Percentiles rank a stretch among this genome's conserved stretches.
phyloP scores from a whole-genome alignment of 2,113 vertebrate genomes.

The Varanus salvator region DNA sequence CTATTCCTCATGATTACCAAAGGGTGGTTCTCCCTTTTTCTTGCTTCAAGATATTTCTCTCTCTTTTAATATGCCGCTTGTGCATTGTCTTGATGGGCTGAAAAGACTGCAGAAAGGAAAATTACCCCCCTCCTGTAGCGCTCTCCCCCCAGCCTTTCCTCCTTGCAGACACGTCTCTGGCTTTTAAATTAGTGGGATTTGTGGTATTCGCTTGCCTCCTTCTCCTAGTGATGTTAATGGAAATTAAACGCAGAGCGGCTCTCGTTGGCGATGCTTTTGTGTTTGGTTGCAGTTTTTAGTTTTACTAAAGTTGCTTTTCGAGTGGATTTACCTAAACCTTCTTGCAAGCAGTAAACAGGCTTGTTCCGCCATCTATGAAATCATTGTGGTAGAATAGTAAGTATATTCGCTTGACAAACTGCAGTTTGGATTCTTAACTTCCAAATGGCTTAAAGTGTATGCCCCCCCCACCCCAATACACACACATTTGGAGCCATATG shows the following conservation, averaged over 20 bases:
- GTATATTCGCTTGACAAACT: too few species aligned
- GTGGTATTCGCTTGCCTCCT: neutral
- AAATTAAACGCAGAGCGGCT: neutral
- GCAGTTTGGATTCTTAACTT: conserved; percentile 22
- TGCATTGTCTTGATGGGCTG: neutral
- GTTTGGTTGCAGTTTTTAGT: neutral
- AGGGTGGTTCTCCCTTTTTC: neutral
- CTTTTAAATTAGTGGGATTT: neutral
- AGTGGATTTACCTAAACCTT: neutral
- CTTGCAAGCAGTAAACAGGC: neutral
- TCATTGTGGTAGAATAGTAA: neutral
- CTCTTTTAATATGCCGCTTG: neutral
- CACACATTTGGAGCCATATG: conserved; percentile 40
- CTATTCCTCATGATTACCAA: neutral
- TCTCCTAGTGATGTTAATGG: neutral
- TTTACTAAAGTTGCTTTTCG: neutral
- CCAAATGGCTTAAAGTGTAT: conserved; percentile 17
- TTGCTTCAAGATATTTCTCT: neutral
- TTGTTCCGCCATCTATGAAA: neutral
- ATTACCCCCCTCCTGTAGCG: neutral
- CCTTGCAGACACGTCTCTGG: neutral
- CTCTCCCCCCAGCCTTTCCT: too few species aligned
- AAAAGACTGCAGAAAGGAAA: neutral
- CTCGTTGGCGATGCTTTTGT: neutral
- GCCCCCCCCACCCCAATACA: conserved; percentile 12